These are phyloP conservation scores for Pantala flavescens DNA, from an alignment of 1,140 invertebrate genomes.

Conservation along the genomic window DNA sequence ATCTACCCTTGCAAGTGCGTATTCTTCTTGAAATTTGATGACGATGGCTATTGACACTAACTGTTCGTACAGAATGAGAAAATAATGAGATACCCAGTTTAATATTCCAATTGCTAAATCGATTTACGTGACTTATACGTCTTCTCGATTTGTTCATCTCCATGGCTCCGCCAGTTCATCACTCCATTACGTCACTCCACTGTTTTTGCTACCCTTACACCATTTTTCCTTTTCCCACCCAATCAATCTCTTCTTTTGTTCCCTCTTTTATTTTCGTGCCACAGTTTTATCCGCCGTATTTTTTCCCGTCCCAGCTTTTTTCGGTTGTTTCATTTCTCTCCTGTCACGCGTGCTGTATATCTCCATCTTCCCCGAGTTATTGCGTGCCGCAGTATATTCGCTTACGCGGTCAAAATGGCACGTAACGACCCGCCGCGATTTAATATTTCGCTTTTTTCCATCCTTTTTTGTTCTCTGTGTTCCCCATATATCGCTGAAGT, in stretches of 20 bases:
- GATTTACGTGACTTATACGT: too few species aligned
- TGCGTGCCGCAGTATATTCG: background rate
- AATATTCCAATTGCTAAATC: too few species aligned
- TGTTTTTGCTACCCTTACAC: background rate
- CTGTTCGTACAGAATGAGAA: too few species aligned
- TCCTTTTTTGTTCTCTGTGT: too few species aligned
- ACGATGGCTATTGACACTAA: too few species aligned
- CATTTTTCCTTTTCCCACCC: background rate
- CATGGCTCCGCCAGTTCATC: background rate
- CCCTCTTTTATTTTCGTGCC: background rate
- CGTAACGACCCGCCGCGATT: background rate
- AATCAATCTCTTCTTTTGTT: background rate
- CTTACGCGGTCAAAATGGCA: background rate
- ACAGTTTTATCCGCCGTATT: background rate
- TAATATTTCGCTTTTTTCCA: too few species aligned
- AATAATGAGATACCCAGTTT: too few species aligned
- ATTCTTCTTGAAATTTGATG: too few species aligned
- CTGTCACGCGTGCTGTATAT: background rate
- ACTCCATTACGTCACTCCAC: background rate
- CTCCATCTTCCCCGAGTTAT: background rate
- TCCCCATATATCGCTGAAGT: too few species aligned
- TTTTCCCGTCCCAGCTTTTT: background rate
- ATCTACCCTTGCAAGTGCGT: too few species aligned
- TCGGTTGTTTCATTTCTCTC: background rate
- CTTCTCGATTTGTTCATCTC: too few species aligned